Percentiles rank a stretch among this genome's conserved stretches.
phyloP scores from a whole-genome alignment of 2,113 vertebrate genomes.

The Clarias macrocephalus region DNA sequence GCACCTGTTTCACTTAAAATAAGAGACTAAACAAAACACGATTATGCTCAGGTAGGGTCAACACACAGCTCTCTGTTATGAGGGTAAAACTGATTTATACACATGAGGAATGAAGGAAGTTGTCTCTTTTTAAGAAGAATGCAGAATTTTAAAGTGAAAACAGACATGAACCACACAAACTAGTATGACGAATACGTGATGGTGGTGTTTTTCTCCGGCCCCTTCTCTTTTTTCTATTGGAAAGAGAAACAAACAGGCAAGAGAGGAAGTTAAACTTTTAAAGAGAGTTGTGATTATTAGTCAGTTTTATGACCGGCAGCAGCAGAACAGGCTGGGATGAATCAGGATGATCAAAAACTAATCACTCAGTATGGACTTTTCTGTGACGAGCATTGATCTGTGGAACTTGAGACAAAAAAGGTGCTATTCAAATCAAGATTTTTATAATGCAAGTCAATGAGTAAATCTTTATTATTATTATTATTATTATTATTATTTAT shows the following conservation, averaged over 20 bases:
- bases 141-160: neutral
- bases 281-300: neutral
- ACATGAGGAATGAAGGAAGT: neutral
- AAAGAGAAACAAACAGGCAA: neutral
- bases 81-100: neutral
- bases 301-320: neutral
- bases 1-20: neutral
- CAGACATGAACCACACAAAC: neutral
- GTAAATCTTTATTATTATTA: neutral
- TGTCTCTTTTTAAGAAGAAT: neutral
- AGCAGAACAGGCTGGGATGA: neutral
- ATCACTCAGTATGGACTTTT: neutral
- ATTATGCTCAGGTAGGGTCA: neutral
- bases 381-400: neutral
- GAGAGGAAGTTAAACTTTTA: neutral
- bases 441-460: neutral
- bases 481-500: too few relatives aligned
- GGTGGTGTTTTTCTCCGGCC: neutral
- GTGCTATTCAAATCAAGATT: neutral
- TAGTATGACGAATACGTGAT: neutral
- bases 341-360: neutral
- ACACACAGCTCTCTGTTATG: neutral
- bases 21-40: neutral
- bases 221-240: neutral
- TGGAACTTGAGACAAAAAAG: neutral